These are phyloP conservation scores for Limnephilus auricula DNA, from an alignment of 2,888 invertebrate genomes.

Conservation along the genomic window DNA sequence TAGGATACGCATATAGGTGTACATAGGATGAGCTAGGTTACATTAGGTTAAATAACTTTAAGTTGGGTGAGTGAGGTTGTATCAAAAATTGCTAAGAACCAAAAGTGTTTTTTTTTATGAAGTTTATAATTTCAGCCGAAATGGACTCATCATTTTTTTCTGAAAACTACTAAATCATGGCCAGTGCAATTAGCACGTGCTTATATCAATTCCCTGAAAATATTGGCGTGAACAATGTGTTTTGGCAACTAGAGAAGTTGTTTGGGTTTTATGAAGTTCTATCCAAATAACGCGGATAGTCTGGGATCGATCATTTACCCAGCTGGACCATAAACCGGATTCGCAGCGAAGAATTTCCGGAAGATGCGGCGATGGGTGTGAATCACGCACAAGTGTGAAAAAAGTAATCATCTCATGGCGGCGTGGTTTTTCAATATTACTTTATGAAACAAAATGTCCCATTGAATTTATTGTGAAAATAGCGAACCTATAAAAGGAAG, in stretches of 20 bases:
- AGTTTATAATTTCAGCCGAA: not conserved
- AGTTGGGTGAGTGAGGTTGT: not conserved
- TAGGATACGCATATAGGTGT: too few relatives aligned
- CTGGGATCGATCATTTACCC: not conserved
- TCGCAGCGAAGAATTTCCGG: not conserved
- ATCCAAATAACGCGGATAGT: not conserved
- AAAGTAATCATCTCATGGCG: not conserved
- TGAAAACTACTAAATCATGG: not conserved
- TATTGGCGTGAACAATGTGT: not conserved
- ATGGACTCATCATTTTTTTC: not conserved
- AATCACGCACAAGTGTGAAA: not conserved
- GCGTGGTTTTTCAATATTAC: not conserved
- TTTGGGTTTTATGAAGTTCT: not conserved
- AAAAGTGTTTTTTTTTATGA: not conserved
- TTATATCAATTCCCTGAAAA: not conserved
- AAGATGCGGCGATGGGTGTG: not conserved
- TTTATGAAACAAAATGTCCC: too few relatives aligned
- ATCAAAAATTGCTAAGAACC: not conserved
- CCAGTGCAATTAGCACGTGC: not conserved
- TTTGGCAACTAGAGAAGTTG: not conserved
- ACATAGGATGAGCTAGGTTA: too few relatives aligned
- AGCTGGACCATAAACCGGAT: slow-evolving; percentile 2
- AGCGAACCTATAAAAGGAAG: too few relatives aligned
- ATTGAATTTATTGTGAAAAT: too few relatives aligned
- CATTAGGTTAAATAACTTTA: too few relatives aligned